These are phyloP conservation scores for Eulemur mongoz DNA, from an alignment of 2,797 vertebrate species.

Conservation along the genomic window DNA sequence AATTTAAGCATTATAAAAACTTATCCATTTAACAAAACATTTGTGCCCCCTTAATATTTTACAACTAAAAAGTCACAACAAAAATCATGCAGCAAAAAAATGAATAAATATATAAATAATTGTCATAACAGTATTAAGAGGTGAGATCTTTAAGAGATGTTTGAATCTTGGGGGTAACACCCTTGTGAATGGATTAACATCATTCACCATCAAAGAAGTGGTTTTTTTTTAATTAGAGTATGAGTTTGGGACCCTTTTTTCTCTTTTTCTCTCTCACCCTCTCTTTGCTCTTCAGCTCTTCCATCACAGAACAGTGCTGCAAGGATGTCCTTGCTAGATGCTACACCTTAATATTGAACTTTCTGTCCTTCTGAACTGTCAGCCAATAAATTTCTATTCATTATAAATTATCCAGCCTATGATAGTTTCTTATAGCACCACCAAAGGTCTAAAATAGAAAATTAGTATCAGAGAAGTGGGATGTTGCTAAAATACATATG, in stretches of 20 bases:
- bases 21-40: too few relatives aligned
- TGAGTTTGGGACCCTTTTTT: neutral
- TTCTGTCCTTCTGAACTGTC: neutral
- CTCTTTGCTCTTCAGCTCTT: neutral
- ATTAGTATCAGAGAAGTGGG: neutral
- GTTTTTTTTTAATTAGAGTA: neutral
- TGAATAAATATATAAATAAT: too few relatives aligned
- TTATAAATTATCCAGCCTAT: neutral
- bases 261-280: neutral
- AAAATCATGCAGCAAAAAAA: too few relatives aligned
- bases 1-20: too few relatives aligned
- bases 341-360: neutral
- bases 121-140: neutral
- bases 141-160: neutral
- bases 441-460: neutral
- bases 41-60: too few relatives aligned
- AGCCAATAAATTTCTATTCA: neutral
- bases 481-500: neutral
- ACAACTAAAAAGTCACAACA: too few relatives aligned
- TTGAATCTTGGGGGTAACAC: neutral
- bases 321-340: neutral
- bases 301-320: neutral
- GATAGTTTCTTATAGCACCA: neutral
- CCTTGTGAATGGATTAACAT: neutral
- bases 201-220: neutral